A percentile compares a stretch with the other conserved stretches of the same genome.
These are phyloP conservation scores for Catocala sponsa DNA, from an alignment of 2,888 invertebrate genomes.

Conservation along the genomic window DNA sequence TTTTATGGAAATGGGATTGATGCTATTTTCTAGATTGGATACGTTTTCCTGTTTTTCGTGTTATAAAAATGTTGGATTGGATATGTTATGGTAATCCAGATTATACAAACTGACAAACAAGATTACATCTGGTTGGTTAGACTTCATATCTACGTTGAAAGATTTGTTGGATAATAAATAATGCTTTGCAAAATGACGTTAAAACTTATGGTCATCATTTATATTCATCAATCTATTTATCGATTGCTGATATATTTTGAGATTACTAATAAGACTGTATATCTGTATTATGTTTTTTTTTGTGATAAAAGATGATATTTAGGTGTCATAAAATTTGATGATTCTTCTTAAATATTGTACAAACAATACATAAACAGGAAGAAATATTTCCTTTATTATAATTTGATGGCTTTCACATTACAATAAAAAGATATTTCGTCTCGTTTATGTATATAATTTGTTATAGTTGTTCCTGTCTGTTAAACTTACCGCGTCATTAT, in stretches of 20 bases:
- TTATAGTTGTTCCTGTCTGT: no score
- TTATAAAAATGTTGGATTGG: constrained; percentile 47
- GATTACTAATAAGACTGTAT: no score
- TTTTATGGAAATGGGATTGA: constrained; percentile 56
- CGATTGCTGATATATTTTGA: no score
- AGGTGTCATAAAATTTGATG: neutral
- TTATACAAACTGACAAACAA: constrained; percentile 39
- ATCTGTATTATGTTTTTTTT: no score
- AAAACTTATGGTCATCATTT: neutral
- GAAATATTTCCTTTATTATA: no score
- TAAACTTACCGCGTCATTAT: constrained; percentile 94
- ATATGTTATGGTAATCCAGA: constrained; percentile 45
- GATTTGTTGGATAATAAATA: constrained; percentile 17
- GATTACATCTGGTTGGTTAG: constrained; percentile 24
- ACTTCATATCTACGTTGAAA: constrained; percentile 11
- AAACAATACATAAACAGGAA: no score
- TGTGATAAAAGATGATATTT: neutral
- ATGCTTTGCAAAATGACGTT: neutral
- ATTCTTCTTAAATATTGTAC: no score
- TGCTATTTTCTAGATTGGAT: constrained; percentile 56
- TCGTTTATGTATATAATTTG: no score
- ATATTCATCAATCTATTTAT: neutral
- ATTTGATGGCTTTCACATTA: no score
- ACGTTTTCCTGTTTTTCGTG: constrained; percentile 55
- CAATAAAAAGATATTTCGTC: no score